Base-by-base conservation (phyloP, 2,888 invertebrate species). In the Disparrhopalites patrizii region DNA sequence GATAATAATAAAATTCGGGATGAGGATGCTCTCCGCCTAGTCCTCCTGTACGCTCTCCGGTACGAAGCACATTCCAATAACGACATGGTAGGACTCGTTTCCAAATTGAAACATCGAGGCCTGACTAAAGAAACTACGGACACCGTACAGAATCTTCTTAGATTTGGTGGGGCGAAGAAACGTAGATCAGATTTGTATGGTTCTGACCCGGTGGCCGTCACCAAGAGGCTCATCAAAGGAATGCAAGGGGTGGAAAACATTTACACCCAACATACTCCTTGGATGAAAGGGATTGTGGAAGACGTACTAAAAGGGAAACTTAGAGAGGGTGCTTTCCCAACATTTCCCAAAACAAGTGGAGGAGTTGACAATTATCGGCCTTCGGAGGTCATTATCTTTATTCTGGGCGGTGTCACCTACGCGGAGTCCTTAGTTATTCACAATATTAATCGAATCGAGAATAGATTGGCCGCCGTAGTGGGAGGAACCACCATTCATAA, bases 211-310 rank as follows among this genome's bases (percentile, higher is more conserved):
- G 73, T 73, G 4, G 73, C 73, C 15, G 70, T 71, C 3, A 73
- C 73, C 3, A 71, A 72, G 47, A 36, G 75, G 56, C 73, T 75
- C 33, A 75, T 75, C 13, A 75, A 86, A 84, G 92, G 91, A 20
- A 81, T 94, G 23, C 91, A 90, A 81, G 99, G 97, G 1, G 97
- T 99, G 0, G 99, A 99, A 79, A 99, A 99, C 81, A 93, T 99
- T 69, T 99, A 96, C 81, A 98, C 99, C 0, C 99, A 99, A 78
- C 99, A 99, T 80, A 89, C 89, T n/a, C 97, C 99, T 0, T 82
- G 94, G 27, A 80, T 99, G 5, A 87, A 89, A 76, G 92, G 93
- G 78, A 88, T 91, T 0, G 79, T 99, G 0, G 97, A 97, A 76
- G 93, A 94, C 77, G 82, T 96, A 0, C 85, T 92, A 36, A 94